These are phyloP conservation scores for Thaumatotibia leucotreta DNA, from an alignment of 1,140 invertebrate genomes.

Conservation along the genomic window DNA sequence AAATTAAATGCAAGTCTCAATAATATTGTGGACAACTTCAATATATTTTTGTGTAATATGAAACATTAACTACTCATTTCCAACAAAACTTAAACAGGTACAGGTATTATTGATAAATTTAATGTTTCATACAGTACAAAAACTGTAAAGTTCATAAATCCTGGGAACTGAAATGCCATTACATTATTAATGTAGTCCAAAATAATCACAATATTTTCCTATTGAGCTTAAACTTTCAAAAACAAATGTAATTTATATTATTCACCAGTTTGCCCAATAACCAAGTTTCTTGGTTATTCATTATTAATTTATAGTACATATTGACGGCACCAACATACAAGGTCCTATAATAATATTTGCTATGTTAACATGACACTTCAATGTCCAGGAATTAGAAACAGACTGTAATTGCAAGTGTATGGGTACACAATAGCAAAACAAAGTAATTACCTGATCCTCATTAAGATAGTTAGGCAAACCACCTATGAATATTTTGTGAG, in stretches of 20 bases:
- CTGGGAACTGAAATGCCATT: neutral
- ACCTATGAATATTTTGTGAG: constrained; percentile 99
- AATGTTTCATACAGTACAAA: constrained; percentile 22
- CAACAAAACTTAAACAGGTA: too few species aligned
- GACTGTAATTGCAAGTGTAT: neutral
- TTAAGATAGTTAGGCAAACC: constrained; percentile 99
- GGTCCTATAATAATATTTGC: too few species aligned
- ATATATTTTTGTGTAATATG: neutral
- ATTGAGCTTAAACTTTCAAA: too few species aligned
- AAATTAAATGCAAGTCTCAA: neutral
- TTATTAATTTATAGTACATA: too few species aligned
- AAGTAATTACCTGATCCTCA: constrained; percentile 95
- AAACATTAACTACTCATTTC: neutral
- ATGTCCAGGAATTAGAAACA: neutral
- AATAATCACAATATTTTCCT: too few species aligned
- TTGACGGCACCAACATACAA: too few species aligned
- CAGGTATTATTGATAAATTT: too few species aligned
- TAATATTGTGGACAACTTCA: neutral
- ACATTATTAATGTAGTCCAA: too few species aligned
- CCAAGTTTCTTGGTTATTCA: too few species aligned
- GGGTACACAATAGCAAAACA: constrained; percentile 7
- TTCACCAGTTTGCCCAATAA: too few species aligned
- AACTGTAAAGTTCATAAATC: neutral
- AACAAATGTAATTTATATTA: too few species aligned
- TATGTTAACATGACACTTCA: too few species aligned